These are phyloP conservation scores for Drosophila lacteicornis DNA, from an alignment of 1,140 invertebrate genomes.

Conservation along the genomic window DNA sequence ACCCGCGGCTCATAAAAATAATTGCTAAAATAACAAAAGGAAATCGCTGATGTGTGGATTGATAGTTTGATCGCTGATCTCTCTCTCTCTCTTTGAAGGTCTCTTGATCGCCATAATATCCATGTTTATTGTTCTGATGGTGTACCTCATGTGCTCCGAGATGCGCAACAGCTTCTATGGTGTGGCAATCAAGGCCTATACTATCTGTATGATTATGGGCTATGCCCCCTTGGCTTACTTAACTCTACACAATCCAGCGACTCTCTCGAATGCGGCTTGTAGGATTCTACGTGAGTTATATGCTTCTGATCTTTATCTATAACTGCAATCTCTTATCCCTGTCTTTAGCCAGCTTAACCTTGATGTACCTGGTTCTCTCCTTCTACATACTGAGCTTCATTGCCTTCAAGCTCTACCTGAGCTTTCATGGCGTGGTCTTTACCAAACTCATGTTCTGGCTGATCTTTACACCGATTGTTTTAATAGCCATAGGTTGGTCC, in stretches of 20 bases:
- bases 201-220: slow-evolving; percentile 72
- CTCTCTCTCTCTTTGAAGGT: slow-evolving; percentile 37
- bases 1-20: slow-evolving; percentile 51
- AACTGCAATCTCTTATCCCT: background rate
- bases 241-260: slow-evolving; percentile 67
- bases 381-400: slow-evolving; percentile 80
- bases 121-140: slow-evolving; percentile 73
- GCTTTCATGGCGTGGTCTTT: slow-evolving; percentile 74
- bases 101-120: slow-evolving; percentile 77
- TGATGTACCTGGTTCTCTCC: slow-evolving; percentile 71
- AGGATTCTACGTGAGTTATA: slow-evolving; percentile 66
- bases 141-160: slow-evolving; percentile 75
- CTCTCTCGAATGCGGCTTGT: slow-evolving; percentile 60
- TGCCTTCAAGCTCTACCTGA: slow-evolving; percentile 76
- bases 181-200: slow-evolving; percentile 74
- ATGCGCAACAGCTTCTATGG: slow-evolving; percentile 81
- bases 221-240: slow-evolving; percentile 73
- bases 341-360: slow-evolving; percentile 57
- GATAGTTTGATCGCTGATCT: slow-evolving; percentile 22
- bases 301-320: background rate
- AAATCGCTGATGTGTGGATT: slow-evolving; percentile 13
- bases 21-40: slow-evolving; percentile 43
- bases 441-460: slow-evolving; percentile 82
- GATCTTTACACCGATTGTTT: slow-evolving; percentile 69
- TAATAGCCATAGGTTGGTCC: slow-evolving; percentile 72